These are phyloP conservation scores for Drosophila demipolita DNA, from an alignment of 2,888 invertebrate species.

Conservation along the genomic window DNA sequence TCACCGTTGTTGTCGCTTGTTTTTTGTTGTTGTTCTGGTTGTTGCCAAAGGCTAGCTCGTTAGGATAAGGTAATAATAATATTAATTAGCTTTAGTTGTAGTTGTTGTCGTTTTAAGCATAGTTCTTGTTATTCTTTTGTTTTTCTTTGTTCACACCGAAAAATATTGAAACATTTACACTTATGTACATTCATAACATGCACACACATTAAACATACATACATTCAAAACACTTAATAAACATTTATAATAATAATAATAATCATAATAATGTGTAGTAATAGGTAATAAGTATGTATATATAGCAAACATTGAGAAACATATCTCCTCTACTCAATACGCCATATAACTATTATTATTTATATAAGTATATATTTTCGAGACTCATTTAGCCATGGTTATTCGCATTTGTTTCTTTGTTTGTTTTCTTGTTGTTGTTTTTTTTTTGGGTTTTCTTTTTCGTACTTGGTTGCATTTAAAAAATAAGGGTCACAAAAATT, in stretches of 20 bases:
- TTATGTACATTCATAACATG: constrained; percentile 74
- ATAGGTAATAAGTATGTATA: constrained; percentile 67
- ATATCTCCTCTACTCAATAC: constrained; percentile 42
- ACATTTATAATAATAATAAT: constrained; percentile 66
- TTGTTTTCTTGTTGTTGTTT: constrained; percentile 1
- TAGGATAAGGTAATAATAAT: constrained; percentile 61
- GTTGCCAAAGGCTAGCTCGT: constrained; percentile 35
- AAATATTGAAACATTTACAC: constrained; percentile 74
- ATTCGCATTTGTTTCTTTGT: constrained; percentile 51
- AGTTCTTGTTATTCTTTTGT: constrained; percentile 25
- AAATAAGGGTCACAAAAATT: constrained; percentile 76
- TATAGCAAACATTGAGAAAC: constrained; percentile 69
- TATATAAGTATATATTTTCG: constrained; percentile 62
- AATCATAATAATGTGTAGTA: constrained; percentile 70
- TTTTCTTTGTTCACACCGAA: constrained; percentile 61
- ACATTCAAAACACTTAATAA: constrained; percentile 74
- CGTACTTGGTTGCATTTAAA: constrained; percentile 50
- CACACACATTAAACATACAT: constrained; percentile 63
- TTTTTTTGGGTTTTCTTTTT: constrained; percentile 34
- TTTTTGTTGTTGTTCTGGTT: constrained; percentile 20
- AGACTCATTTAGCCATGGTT: constrained; percentile 79
- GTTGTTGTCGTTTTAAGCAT: constrained; percentile 62
- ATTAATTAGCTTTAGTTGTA: constrained; percentile 73
- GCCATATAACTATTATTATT: constrained; percentile 37
- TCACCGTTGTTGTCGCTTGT: constrained; percentile 54